These are phyloP conservation scores for Axis porcinus DNA, from an alignment of 2,113 vertebrate genomes.

Conservation along the genomic window DNA sequence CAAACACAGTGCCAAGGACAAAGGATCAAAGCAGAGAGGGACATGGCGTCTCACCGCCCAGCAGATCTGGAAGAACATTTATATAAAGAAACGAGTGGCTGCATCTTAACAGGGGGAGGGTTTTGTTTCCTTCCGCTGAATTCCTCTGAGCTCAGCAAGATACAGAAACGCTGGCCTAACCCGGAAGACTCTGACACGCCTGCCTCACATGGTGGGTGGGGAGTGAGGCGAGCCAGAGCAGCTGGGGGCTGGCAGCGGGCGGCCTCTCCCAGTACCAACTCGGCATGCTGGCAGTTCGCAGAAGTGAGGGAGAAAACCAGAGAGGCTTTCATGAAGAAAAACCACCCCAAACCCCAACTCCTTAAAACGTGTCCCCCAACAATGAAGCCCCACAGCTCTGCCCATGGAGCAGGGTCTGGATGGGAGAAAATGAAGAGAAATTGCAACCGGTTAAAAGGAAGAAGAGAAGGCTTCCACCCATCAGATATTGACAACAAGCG, in stretches of 20 bases:
- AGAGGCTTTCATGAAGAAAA: conserved; percentile 1
- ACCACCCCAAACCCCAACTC: background rate
- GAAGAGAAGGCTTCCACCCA: background rate
- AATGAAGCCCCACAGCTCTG: background rate
- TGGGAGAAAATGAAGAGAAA: conserved; percentile 17
- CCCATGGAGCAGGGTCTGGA: background rate
- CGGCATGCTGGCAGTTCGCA: background rate
- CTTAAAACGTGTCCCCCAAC: background rate
- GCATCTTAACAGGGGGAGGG: background rate
- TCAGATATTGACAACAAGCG: background rate
- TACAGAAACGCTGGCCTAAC: conserved; percentile 4
- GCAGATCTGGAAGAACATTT: background rate
- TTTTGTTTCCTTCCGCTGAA: conserved; percentile 51
- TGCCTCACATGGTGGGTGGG: background rate
- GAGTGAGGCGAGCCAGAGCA: background rate
- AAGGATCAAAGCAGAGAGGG: background rate
- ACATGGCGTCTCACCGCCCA: background rate
- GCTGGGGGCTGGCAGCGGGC: background rate
- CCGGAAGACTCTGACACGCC: background rate
- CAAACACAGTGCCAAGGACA: background rate
- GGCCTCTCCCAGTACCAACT: conserved; percentile 37
- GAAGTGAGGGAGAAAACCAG: background rate
- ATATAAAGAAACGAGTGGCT: background rate
- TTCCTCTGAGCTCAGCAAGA: conserved; percentile 62
- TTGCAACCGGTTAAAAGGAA: background rate